phyloP scores from a whole-genome alignment of 2,888 invertebrate genomes.

The Thecophora atra region DNA sequence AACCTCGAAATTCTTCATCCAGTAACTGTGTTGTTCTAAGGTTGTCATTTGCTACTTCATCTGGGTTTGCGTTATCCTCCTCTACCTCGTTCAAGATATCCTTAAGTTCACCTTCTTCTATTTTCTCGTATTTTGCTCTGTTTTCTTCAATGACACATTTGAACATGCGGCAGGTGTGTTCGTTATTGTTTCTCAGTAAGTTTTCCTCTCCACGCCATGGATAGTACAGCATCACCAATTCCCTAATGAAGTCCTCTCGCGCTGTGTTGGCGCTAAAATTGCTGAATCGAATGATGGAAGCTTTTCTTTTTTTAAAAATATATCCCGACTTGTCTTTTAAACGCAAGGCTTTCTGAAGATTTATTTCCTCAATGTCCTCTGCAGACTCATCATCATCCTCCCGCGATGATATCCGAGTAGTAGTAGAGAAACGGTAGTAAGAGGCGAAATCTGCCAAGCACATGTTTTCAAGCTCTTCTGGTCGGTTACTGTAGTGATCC shows the following conservation, averaged over 20 bases:
- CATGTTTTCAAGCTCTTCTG: slow-evolving; percentile 21
- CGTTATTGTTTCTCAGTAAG: no score
- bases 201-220: no score
- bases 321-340: no score
- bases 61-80: no score
- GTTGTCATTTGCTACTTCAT: no score
- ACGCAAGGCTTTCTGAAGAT: background rate
- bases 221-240: background rate
- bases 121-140: no score
- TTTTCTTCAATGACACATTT: no score
- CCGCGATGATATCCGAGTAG: background rate
- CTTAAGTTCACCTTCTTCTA: no score
- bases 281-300: background rate
- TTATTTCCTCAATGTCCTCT: background rate
- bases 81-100: no score
- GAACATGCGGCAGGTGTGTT: background rate
- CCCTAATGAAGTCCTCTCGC: background rate
- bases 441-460: slow-evolving; percentile 31
- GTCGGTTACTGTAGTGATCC: slow-evolving; percentile 35
- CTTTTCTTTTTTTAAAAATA: background rate
- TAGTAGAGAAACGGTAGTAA: slow-evolving; percentile 21
- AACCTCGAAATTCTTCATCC: no score
- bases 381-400: background rate
- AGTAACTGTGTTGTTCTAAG: no score
- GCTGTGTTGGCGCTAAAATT: background rate